Percentiles rank a stretch among this genome's conserved stretches.
Evolutionary conservation across 2,797 vertebrate genomes (phyloP).

Genomic region (Masticophis lateralis): DNA sequence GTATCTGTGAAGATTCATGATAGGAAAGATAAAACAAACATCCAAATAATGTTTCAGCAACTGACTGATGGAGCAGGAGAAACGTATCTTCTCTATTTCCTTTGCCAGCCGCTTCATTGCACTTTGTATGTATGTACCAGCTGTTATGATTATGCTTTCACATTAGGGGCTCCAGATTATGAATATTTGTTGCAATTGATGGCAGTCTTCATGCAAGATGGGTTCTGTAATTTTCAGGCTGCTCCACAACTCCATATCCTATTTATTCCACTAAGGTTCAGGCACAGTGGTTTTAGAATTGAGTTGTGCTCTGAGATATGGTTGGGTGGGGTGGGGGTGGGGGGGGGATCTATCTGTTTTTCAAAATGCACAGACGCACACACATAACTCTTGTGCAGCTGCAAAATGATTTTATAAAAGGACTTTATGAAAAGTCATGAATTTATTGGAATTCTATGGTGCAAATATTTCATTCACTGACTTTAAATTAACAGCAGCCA

Average conservation of each 20-base stretch:
- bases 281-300: background rate
- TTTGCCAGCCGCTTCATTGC: constrained; percentile 27
- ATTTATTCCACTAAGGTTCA: background rate
- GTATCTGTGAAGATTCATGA: background rate
- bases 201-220: constrained; percentile 39
- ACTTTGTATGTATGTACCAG: constrained; percentile 49
- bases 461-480: constrained; percentile 33
- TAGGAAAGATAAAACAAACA: constrained; percentile 31
- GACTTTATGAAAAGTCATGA: background rate
- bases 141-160: constrained; percentile 57
- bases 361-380: constrained; percentile 8
- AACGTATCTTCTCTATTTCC: constrained; percentile 46
- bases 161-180: constrained; percentile 37
- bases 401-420: constrained; percentile 29
- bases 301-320: background rate
- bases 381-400: constrained; percentile 36
- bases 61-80: constrained; percentile 36
- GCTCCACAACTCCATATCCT: background rate
- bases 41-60: constrained; percentile 38
- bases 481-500: background rate
- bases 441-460: constrained; percentile 39
- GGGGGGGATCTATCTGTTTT: background rate
- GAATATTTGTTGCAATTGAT: constrained; percentile 51
- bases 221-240: background rate
- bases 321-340: background rate